Conservation (phyloP, 53 echinoderm and acorn worm species). For the Astropecten irregularis region DNA sequence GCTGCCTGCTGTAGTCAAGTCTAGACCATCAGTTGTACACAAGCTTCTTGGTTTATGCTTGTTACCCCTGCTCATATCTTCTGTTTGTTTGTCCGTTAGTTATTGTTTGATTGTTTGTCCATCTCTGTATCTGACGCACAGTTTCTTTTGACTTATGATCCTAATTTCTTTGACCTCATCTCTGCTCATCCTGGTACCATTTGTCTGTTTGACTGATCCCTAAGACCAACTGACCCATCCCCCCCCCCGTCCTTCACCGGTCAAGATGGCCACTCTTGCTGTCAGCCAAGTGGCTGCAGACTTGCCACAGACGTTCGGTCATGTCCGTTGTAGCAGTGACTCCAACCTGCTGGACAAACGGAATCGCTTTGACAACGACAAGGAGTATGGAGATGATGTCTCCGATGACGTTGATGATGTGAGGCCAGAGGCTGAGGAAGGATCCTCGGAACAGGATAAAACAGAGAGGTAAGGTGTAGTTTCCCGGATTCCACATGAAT, state of each 20-base stretch:
- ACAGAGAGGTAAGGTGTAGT: constrained; percentile 19
- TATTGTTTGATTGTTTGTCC: too few relatives aligned
- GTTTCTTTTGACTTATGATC: too few relatives aligned
- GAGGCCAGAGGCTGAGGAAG: neutral
- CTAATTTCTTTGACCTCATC: too few relatives aligned
- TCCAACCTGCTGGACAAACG: constrained; percentile 23
- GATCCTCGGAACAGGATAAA: constrained; percentile 5
- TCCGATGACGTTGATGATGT: neutral
- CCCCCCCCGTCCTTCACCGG: neutral
- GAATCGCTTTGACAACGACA: neutral
- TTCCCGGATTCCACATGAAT: too few relatives aligned
- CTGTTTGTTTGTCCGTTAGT: too few relatives aligned
- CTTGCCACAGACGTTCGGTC: constrained; percentile 10
- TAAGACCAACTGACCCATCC: neutral
- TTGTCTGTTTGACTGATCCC: neutral
- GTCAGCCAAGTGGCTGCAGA: constrained; percentile 2
- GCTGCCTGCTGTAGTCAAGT: too few relatives aligned
- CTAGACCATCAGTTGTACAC: too few relatives aligned
- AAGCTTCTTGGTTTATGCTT: too few relatives aligned
- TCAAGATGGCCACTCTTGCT: constrained; percentile 11
- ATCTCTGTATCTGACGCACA: too few relatives aligned
- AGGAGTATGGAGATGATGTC: constrained; percentile 10
- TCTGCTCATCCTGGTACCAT: too few relatives aligned
- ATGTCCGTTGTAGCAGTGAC: constrained; percentile 42
- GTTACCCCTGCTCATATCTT: too few relatives aligned